These are phyloP conservation scores for Agapetus fuscipes DNA, from an alignment of 2,888 invertebrate genomes.

Conservation along the genomic window DNA sequence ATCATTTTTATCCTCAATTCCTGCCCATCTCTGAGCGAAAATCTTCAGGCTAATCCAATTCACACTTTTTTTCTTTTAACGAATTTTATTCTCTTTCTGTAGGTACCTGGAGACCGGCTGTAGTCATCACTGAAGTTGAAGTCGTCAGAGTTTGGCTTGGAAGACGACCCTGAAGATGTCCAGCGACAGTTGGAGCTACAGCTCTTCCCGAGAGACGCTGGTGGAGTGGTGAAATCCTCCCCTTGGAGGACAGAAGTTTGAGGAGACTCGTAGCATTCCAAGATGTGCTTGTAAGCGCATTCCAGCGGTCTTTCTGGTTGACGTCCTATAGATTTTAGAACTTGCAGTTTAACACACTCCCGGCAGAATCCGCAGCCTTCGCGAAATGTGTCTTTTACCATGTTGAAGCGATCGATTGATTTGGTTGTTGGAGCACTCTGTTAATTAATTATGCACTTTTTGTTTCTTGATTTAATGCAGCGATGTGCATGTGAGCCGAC, in stretches of 20 bases:
- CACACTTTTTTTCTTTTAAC: conserved; percentile 16
- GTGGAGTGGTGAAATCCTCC: background rate
- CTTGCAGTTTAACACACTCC: conserved; percentile 37
- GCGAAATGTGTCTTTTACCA: conserved; percentile 21
- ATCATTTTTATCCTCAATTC: too few species aligned
- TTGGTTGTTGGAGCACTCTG: too few species aligned
- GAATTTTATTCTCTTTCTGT: conserved; percentile 18
- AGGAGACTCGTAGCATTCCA: conserved; percentile 34
- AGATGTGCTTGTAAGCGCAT: conserved; percentile 43
- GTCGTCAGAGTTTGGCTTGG: conserved; percentile 11
- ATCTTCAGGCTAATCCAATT: background rate
- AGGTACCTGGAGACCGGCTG: conserved; percentile 4
- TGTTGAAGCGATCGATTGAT: too few species aligned
- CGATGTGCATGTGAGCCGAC: too few species aligned
- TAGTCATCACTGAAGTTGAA: conserved; percentile 10
- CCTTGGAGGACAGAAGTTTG: background rate
- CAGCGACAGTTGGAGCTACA: conserved; percentile 19
- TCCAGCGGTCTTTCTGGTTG: conserved; percentile 34
- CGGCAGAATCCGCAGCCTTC: conserved; percentile 42
- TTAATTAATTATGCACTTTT: too few species aligned
- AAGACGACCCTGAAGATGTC: conserved; percentile 16
- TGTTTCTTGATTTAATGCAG: too few species aligned
- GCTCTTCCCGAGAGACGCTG: conserved; percentile 8
- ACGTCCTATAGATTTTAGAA: conserved; percentile 37
- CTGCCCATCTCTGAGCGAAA: too few species aligned